Percentiles rank a stretch among this genome's conserved stretches.
These are phyloP conservation scores for Magallana angulata DNA, from an alignment of 1,140 invertebrate genomes.

Conservation along the genomic window DNA sequence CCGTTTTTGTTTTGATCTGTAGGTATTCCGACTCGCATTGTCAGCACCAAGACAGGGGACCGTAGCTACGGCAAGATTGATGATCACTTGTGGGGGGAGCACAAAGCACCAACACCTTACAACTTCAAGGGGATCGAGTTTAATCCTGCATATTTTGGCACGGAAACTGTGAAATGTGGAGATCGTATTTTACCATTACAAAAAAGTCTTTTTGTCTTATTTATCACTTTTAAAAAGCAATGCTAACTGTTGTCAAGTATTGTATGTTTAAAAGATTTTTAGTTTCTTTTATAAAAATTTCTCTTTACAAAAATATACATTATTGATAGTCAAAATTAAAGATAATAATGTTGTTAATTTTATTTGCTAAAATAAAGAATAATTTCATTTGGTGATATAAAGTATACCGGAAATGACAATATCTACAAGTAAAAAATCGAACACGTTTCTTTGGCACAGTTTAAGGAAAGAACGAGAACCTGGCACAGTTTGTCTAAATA, in stretches of 20 bases:
- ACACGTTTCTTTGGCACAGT: neutral
- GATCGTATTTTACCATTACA: neutral
- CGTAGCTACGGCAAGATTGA: neutral
- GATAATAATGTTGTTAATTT: no score
- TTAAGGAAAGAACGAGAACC: neutral
- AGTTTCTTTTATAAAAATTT: no score
- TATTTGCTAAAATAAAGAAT: no score
- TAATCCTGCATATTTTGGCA: conserved; percentile 10
- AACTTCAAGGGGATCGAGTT: conserved; percentile 26
- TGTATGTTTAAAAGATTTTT: no score
- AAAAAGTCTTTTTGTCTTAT: neutral
- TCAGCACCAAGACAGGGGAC: conserved; percentile 11
- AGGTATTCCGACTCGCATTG: conserved; percentile 26
- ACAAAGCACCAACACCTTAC: conserved; percentile 23
- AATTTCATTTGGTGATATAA: no score
- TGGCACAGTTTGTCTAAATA: neutral
- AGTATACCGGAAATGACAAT: no score
- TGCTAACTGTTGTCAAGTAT: no score
- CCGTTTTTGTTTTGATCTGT: conserved; percentile 39
- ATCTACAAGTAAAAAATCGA: neutral
- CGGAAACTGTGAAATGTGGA: neutral
- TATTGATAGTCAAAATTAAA: no score
- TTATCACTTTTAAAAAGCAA: neutral
- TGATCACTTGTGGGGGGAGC: conserved; percentile 33
- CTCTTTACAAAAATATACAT: no score